Evolutionary conservation across 1,140 invertebrate genomes (phyloP).

Genomic region (Drosophila melanica): DNA sequence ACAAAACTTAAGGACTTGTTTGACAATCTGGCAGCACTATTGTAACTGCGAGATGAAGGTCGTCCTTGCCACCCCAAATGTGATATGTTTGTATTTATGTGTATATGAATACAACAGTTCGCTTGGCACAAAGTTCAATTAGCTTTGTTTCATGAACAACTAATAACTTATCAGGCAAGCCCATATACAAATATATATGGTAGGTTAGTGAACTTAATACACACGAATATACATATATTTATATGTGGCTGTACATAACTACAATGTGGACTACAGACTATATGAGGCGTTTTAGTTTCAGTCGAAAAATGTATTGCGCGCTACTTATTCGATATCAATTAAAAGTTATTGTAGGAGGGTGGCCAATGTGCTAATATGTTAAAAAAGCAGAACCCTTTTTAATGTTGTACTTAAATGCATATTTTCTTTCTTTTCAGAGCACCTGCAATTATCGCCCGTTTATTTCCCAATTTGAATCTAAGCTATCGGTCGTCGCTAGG

Average conservation of each 20-base stretch:
- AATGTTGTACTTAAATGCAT: not conserved
- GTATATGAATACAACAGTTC: conserved; percentile 3
- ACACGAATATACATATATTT: conserved; percentile 9
- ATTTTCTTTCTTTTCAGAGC: conserved; percentile 63
- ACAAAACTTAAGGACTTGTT: too few species aligned
- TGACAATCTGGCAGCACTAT: too few species aligned
- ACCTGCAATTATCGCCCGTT: conserved; percentile 68
- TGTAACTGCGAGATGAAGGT: too few species aligned
- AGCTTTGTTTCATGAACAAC: conserved; percentile 55
- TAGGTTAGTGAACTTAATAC: conserved; percentile 46
- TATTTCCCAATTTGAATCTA: conserved; percentile 80
- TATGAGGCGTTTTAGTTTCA: conserved; percentile 24
- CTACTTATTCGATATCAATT: conserved; percentile 40
- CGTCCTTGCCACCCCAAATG: too few species aligned
- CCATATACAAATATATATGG: conserved; percentile 36
- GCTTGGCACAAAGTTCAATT: conserved; percentile 57
- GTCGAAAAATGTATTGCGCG: conserved; percentile 51
- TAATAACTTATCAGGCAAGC: conserved; percentile 62
- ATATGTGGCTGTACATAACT: conserved; percentile 12
- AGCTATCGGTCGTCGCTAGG: conserved; percentile 73
- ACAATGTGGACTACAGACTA: conserved; percentile 62
- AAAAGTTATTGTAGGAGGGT: not conserved
- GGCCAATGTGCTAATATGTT: too few species aligned
- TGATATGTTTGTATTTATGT: not conserved
- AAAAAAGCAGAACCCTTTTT: not conserved